phyloP scores from a whole-genome alignment of 2,113 vertebrate genomes.

The Syngnathus scovelli region DNA sequence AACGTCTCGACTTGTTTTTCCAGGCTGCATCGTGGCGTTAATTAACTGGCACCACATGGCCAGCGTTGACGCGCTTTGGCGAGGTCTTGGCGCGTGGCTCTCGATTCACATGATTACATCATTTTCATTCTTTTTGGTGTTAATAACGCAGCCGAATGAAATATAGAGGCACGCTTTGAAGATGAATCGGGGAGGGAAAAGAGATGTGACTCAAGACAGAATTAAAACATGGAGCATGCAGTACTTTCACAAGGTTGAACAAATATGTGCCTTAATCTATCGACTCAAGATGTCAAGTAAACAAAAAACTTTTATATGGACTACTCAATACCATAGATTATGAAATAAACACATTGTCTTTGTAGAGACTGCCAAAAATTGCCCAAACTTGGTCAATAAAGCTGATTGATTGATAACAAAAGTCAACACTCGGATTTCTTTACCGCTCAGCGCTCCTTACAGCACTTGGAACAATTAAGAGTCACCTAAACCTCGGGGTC shows the following conservation, averaged over 20 bases:
- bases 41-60: conserved; percentile 1
- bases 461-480: too few species aligned
- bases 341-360: neutral
- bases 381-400: too few species aligned
- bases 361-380: neutral
- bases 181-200: neutral
- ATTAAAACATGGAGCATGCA: neutral
- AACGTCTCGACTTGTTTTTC: neutral
- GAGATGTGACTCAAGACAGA: neutral
- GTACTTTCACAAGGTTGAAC: neutral
- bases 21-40: neutral
- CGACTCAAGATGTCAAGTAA: too few species aligned
- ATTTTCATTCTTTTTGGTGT: neutral
- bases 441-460: too few species aligned
- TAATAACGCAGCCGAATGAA: neutral
- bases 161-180: neutral
- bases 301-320: too few species aligned
- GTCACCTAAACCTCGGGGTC: too few species aligned
- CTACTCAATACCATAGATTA: too few species aligned
- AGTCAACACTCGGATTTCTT: too few species aligned
- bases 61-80: neutral
- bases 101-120: neutral
- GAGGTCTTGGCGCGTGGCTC: neutral
- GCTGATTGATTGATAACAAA: too few species aligned
- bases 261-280: too few species aligned